Conservation (phyloP, 1,140 invertebrate genomes). For the Saccostrea cuccullata region DNA sequence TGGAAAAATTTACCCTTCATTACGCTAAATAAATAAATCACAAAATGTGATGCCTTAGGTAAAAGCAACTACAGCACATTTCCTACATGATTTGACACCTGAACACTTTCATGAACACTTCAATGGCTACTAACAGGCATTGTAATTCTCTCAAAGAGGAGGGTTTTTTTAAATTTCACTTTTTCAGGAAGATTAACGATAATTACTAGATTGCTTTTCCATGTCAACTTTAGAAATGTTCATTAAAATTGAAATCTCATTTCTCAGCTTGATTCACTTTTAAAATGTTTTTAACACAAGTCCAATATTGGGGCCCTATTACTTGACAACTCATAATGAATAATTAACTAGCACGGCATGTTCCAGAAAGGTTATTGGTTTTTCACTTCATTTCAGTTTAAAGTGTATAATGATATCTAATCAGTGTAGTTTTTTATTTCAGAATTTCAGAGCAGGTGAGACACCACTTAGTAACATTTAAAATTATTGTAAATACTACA, state of each 20-base stretch:
- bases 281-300: not conserved
- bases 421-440: not conserved
- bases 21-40: slow-evolving; percentile 12
- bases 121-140: not conserved
- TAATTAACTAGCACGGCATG: not conserved
- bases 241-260: not conserved
- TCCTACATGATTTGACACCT: slow-evolving; percentile 3
- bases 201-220: slow-evolving; percentile 25
- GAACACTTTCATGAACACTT: slow-evolving; percentile 7
- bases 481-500: no score
- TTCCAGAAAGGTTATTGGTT: not conserved
- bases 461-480: no score
- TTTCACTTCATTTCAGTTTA: not conserved
- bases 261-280: not conserved
- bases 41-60: not conserved
- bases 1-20: not conserved
- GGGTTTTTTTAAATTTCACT: not conserved
- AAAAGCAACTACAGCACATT: not conserved
- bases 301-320: not conserved
- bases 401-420: not conserved
- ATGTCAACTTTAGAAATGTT: not conserved
- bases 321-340: not conserved
- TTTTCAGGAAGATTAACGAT: not conserved
- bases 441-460: not conserved
- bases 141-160: not conserved